phyloP scores from a whole-genome alignment of 2,888 invertebrate genomes.

The Philhelius pedissequus region DNA sequence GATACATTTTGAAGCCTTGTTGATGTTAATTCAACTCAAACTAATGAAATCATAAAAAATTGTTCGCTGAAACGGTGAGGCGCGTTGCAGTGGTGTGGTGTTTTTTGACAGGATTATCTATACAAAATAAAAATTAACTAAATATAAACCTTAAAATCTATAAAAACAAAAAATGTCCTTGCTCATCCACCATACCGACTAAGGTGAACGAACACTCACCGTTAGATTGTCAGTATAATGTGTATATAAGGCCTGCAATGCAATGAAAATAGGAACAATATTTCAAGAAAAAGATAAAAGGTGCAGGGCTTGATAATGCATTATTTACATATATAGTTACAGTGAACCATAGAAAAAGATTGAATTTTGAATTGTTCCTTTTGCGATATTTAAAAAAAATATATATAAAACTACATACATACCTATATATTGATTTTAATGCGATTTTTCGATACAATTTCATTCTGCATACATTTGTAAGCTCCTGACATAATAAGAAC shows the following conservation, averaged over 20 bases:
- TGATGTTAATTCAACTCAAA: background rate
- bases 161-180: background rate
- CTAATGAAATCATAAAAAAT: background rate
- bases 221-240: no score
- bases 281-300: slow-evolving; percentile 1
- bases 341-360: background rate
- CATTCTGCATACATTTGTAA: background rate
- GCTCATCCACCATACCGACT: background rate
- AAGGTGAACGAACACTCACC: background rate
- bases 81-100: background rate
- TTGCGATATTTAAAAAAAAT: background rate
- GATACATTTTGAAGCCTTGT: background rate
- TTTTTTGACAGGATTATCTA: background rate
- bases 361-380: background rate
- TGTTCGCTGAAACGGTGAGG: background rate
- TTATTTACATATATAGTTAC: no score
- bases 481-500: background rate
- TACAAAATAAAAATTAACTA: background rate
- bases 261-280: background rate
- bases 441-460: background rate
- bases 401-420: background rate
- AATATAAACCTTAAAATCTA: background rate
- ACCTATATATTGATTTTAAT: background rate
- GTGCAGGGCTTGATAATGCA: background rate
- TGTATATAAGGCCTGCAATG: no score